A percentile compares a stretch with the other conserved stretches of the same genome.
Conservation (phyloP, 2,113 vertebrate species). For the Misgurnus mizolepis region DNA sequence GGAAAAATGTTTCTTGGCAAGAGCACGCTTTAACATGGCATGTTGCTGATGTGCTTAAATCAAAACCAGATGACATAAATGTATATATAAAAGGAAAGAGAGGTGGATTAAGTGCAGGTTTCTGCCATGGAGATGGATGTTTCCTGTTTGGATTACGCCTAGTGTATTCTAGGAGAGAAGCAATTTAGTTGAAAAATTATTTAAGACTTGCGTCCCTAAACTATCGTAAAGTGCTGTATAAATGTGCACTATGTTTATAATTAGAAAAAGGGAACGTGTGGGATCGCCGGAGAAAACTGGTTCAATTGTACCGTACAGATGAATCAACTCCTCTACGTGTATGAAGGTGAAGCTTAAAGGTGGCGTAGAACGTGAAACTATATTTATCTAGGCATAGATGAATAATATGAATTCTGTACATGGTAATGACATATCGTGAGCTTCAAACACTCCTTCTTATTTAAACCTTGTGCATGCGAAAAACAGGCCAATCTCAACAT, state of each 20-base stretch:
- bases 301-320: background rate
- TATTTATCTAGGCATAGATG: too few species aligned
- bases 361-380: too few species aligned
- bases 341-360: too few species aligned
- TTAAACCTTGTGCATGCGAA: too few species aligned
- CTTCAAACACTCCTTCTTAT: too few species aligned
- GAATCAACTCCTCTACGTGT: background rate
- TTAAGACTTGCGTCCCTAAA: background rate
- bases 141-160: slow-evolving; percentile 61
- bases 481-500: too few species aligned
- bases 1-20: slow-evolving; percentile 69
- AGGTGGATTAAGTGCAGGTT: slow-evolving; percentile 59
- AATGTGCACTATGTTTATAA: background rate
- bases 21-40: slow-evolving; percentile 50
- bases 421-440: too few species aligned
- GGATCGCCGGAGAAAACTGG: background rate
- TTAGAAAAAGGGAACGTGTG: background rate
- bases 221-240: background rate
- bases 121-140: slow-evolving; percentile 56
- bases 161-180: slow-evolving; percentile 40
- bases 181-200: slow-evolving; percentile 28
- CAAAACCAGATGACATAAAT: slow-evolving; percentile 66
- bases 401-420: too few species aligned
- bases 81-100: slow-evolving; percentile 38
- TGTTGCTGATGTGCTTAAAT: slow-evolving; percentile 57